Conservation (phyloP, 2,113 vertebrate genomes). For the Brachypteracias leptosomus region DNA sequence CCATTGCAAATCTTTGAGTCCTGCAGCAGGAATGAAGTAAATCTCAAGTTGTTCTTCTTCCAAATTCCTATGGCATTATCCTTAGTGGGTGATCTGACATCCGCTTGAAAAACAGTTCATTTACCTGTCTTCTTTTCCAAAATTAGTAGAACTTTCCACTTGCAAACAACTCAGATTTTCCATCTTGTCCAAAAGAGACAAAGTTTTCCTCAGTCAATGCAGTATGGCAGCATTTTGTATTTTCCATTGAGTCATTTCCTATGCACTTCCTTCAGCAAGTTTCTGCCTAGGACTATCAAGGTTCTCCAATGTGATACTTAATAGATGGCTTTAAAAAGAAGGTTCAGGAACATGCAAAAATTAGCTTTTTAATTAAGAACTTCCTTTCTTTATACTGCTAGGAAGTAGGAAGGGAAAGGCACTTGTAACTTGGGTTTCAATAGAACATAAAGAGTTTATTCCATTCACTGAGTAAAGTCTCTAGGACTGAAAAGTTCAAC, state of each 20-base stretch:
- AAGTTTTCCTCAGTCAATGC: not conserved
- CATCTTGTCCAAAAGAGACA: not conserved
- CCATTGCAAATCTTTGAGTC: not conserved
- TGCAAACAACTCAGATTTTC: not conserved
- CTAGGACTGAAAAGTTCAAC: not conserved
- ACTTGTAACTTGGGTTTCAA: not conserved
- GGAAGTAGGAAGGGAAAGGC: constrained; percentile 40
- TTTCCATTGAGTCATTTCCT: constrained; percentile 34
- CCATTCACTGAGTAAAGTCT: not conserved
- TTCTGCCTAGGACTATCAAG: not conserved
- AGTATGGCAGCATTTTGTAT: not conserved
- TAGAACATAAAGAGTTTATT: constrained; percentile 3
- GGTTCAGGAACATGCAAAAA: constrained; percentile 13
- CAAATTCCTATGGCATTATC: not conserved
- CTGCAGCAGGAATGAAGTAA: not conserved
- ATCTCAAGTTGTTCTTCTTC: not conserved
- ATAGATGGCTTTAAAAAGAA: not conserved
- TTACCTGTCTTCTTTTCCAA: not conserved
- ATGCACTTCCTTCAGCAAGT: not conserved
- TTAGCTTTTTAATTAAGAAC: constrained; percentile 9
- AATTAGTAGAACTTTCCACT: not conserved
- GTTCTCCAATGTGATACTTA: not conserved
- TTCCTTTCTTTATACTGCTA: constrained; percentile 48
- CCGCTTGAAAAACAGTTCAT: not conserved
- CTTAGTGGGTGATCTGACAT: not conserved